Evolutionary conservation across 92 coral and sea anemone species (phyloP), one percentile per base, ranked within the genome.

Genomic region (Scolanthus callimorphus): DNA sequence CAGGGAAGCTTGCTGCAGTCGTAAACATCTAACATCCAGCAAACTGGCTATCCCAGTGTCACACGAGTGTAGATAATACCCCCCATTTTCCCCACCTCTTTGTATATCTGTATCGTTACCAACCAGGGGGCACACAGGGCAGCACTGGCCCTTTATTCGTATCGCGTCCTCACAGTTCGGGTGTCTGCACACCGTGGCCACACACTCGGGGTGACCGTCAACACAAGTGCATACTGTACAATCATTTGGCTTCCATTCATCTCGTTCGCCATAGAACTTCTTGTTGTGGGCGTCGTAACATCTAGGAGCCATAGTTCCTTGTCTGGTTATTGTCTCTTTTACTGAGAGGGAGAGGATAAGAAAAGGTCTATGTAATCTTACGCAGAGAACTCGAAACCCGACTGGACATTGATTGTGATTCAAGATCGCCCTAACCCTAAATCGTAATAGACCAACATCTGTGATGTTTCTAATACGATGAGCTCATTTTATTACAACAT

Each of bases 191-290:
- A 82, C 96, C 2, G 96, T 86, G 1, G 99, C 99, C 34, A 94
- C 70, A 61, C 99, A 94, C 63, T 76, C 70, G 20, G 88, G 88
- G 10, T 75, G 73, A 29, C 99, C 95, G 31, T 63, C 59, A 49
- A 66, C 85, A 31, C 98, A 92, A 29, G 85, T 69, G 52, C 98
- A 92, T 23, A 90, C 91, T 0, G 96, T 92, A 39, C 98, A 92
- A 30, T 89, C 98, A 59, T 92, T 90, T 10, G 91, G 86, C 56
- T 89, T 87, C 98, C 98, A 92, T 23, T 86, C 77, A 29, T 84
- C 96, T 9, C 59, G 76, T 50, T 84, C 89, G 1, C 94, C 90
- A 55, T 84, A 88, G 28, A 88, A 80, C 82, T 63, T 89, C 59
- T 80, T 85, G 48, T 87, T 77, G 56, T 90, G 85, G 9, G 76